phyloP scores from a whole-genome alignment of 2,797 vertebrate species.

The Ctenosaura bakeri region DNA sequence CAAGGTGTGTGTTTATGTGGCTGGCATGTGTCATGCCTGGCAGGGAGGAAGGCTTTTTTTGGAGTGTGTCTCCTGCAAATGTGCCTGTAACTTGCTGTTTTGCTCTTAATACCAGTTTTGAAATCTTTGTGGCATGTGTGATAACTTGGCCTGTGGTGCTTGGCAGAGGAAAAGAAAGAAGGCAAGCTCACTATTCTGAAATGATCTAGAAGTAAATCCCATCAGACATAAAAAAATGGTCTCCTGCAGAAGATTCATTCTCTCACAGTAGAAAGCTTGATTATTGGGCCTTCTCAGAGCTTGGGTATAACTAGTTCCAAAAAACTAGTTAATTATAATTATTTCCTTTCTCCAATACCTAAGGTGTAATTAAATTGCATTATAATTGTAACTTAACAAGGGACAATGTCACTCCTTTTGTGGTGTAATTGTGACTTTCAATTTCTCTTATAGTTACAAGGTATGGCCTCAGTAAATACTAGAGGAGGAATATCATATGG shows the following conservation, averaged over 20 bases:
- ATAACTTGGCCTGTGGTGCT: neutral
- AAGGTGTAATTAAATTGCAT: neutral
- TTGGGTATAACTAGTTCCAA: neutral
- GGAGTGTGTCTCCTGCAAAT: neutral
- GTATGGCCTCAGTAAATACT: neutral
- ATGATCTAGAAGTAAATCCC: neutral
- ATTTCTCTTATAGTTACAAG: neutral
- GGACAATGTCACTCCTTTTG: neutral
- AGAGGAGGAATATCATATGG: neutral
- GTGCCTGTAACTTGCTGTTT: slow-evolving; percentile 14
- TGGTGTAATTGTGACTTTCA: neutral
- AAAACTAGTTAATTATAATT: neutral
- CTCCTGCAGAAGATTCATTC: neutral
- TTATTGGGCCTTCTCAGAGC: neutral
- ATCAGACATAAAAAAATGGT: neutral
- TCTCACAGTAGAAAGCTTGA: neutral
- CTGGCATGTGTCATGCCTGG: slow-evolving; percentile 12
- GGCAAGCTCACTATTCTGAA: neutral
- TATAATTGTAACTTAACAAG: neutral
- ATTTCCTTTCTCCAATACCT: neutral
- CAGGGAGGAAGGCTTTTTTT: neutral
- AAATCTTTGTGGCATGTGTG: slow-evolving; percentile 15
- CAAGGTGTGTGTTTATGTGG: slow-evolving; percentile 40
- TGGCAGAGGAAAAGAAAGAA: slow-evolving; percentile 4
- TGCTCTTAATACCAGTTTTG: slow-evolving; percentile 18